Percentiles rank a stretch among this genome's conserved stretches.
Conservation (phyloP, 2,888 invertebrate genomes). For the Drosophila siamana region DNA sequence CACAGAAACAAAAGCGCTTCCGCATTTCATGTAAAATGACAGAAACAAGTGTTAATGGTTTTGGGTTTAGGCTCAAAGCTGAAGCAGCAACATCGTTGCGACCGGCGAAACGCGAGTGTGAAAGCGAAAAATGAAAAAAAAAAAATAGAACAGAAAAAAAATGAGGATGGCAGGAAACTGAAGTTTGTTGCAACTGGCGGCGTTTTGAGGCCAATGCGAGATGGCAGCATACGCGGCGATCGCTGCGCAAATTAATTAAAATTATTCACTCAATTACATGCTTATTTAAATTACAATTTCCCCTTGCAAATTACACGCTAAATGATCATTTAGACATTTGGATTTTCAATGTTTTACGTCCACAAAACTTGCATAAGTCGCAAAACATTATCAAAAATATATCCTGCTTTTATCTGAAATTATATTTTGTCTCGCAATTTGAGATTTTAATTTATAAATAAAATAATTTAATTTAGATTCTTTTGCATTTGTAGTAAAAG, state of each 20-base stretch:
- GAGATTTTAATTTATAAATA: too few species aligned
- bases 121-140: not conserved
- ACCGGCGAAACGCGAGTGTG: constrained; percentile 5
- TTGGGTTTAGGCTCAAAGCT: constrained; percentile 63
- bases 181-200: constrained; percentile 3
- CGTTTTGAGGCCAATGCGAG: not conserved
- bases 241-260: not conserved
- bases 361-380: too few species aligned
- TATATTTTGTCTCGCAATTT: too few species aligned
- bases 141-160: not conserved
- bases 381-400: too few species aligned
- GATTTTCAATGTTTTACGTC: too few species aligned
- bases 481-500: too few species aligned
- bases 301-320: too few species aligned
- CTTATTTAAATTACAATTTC: too few species aligned
- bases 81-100: constrained; percentile 1
- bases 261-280: not conserved
- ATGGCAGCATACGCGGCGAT: not conserved
- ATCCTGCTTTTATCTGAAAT: too few species aligned
- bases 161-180: not conserved
- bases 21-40: constrained; percentile 80
- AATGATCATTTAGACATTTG: too few species aligned
- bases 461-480: too few species aligned
- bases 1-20: constrained; percentile 80
- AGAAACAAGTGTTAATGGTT: constrained; percentile 82